Evolutionary conservation across 2,888 invertebrate species (phyloP), one percentile per base, ranked within the genome.

Genomic region (Loripinus fragilis): DNA sequence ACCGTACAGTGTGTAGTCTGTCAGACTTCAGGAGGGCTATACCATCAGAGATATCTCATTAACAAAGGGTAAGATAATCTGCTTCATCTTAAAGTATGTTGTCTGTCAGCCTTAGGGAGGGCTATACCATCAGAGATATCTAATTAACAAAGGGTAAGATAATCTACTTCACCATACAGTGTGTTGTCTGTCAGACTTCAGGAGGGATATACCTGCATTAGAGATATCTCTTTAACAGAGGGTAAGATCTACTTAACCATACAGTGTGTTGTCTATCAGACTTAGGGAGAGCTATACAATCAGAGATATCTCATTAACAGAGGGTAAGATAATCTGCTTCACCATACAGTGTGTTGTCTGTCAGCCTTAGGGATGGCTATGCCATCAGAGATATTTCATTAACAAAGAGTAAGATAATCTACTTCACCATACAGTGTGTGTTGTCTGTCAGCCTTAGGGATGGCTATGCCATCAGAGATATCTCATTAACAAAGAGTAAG

Each of bases 241-340:
- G 86, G 87, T 85, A 71, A 7, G 45, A n/a, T n/a, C n/a, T 71
- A 92, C 94, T 8, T 92, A 93, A 41, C 93, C 96, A 79, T 94
- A 95, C 84, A 95, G 95, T 89, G 94, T 97, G 67, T 93, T 97
- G 77, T 96, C 96, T 69, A 95, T 96, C 87, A 94, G 97, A 78
- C 94, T 97, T 81, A 94, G 96, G 60, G 97, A 97, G 94, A 97
- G 97, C 41, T 97, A 96, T 93, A 95, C 95, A n/a, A 94, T 96
- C 80, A 95, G 95, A 85, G 91, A 91, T 52, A 77, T 87, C 35
- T 75, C 79, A 25, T 64, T 87, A 7, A 83, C 83, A 12, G 86
- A 86, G 85, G 86, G 87, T 85, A 71, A 7, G 45, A n/a, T n/a
- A n/a, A n/a, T n/a, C n/a, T 71, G 92, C 94, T 8, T 92, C 93